phyloP scores from a whole-genome alignment of 2,113 vertebrate species.

The Ranitomeya imitator region DNA sequence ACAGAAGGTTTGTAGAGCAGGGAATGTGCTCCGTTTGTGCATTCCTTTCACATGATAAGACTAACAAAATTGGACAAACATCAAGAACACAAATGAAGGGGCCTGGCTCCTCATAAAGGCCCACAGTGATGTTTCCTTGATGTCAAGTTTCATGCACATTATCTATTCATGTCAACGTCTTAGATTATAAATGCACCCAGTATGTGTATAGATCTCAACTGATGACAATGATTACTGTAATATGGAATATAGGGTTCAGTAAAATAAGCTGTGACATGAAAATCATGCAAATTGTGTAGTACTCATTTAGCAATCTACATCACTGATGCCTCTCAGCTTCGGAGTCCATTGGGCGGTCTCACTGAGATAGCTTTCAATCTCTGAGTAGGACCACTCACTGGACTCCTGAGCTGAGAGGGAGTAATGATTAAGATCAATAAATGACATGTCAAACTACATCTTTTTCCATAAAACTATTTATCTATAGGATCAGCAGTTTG shows the following conservation, averaged over 20 bases:
- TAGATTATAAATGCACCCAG: background rate
- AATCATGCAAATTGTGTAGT: background rate
- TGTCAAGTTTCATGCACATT: background rate
- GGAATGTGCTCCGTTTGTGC: slow-evolving; percentile 13
- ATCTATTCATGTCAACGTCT: background rate
- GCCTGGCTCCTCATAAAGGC: background rate
- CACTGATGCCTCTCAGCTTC: too few relatives aligned
- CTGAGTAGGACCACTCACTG: too few relatives aligned
- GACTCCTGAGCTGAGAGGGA: too few relatives aligned
- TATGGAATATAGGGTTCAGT: background rate
- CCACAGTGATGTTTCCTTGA: background rate
- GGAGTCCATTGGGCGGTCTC: too few relatives aligned
- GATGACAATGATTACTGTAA: background rate
- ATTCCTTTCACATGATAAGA: slow-evolving; percentile 13
- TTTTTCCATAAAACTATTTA: too few relatives aligned
- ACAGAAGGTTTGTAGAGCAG: background rate
- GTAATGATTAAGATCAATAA: too few relatives aligned
- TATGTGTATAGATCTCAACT: background rate
- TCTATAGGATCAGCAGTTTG: too few relatives aligned
- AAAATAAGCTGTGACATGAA: background rate
- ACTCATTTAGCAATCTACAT: background rate
- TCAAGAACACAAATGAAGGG: background rate
- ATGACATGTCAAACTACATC: too few relatives aligned
- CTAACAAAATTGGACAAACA: background rate
- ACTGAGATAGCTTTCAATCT: too few relatives aligned